These are phyloP conservation scores for Papilio gigon DNA, from an alignment of 2,888 invertebrate genomes.

Conservation along the genomic window DNA sequence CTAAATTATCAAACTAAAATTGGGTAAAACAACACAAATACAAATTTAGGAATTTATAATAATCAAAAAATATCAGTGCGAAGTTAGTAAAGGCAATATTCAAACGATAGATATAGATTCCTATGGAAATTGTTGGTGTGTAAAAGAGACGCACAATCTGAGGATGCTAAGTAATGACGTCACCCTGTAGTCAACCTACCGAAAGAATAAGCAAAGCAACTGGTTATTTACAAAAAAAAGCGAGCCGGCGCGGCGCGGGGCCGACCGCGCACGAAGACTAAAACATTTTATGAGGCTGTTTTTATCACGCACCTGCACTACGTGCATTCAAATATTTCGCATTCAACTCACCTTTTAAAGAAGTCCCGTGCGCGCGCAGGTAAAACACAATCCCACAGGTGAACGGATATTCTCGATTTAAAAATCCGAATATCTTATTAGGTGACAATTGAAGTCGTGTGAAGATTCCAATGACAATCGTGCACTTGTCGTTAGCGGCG, in stretches of 20 bases:
- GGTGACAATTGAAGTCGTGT: slow-evolving; percentile 50
- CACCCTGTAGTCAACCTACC: slow-evolving; percentile 57
- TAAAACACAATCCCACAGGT: slow-evolving; percentile 79
- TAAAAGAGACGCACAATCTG: slow-evolving; percentile 59
- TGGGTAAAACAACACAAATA: background rate
- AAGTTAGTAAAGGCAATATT: slow-evolving; percentile 11
- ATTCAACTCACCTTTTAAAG: slow-evolving; percentile 71
- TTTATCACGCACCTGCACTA: slow-evolving; percentile 51
- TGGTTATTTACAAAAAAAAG: slow-evolving; percentile 57
- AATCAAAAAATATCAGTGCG: background rate
- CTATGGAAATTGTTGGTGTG: slow-evolving; percentile 48
- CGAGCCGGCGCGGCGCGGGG: slow-evolving; percentile 45
- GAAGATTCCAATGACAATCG: slow-evolving; percentile 53
- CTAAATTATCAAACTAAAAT: background rate
- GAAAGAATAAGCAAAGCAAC: slow-evolving; percentile 59
- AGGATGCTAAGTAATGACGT: slow-evolving; percentile 66
- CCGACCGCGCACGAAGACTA: slow-evolving; percentile 46
- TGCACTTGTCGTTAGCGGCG: slow-evolving; percentile 64
- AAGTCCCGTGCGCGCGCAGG: slow-evolving; percentile 79
- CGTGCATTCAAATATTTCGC: slow-evolving; percentile 43
- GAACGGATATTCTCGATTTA: slow-evolving; percentile 68
- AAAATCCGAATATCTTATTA: slow-evolving; percentile 59
- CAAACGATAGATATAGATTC: slow-evolving; percentile 37
- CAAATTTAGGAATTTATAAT: slow-evolving; percentile 7
- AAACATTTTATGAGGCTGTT: slow-evolving; percentile 51